Percentiles rank a stretch among this genome's conserved stretches.
These are phyloP conservation scores for Crepidodera aurea DNA, from an alignment of 2,888 invertebrate genomes.

Conservation along the genomic window DNA sequence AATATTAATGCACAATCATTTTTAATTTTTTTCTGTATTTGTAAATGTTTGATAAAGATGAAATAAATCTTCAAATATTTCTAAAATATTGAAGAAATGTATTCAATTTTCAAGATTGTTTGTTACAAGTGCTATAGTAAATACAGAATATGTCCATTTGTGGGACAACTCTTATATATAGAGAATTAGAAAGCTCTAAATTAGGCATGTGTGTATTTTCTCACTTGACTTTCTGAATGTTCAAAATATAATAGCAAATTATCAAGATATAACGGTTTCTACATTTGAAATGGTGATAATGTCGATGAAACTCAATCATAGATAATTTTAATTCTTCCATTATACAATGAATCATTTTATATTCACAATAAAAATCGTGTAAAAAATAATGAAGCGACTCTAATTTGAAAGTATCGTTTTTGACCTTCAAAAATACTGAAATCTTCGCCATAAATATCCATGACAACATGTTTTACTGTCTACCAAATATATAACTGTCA, in stretches of 20 bases:
- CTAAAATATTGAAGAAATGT: too few species aligned
- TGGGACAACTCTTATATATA: too few species aligned
- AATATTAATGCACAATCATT: too few species aligned
- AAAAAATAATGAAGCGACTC: constrained; percentile 12
- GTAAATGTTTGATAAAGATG: too few species aligned
- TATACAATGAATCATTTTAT: constrained; percentile 9
- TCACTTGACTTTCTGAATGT: neutral
- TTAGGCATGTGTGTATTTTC: constrained; percentile 8
- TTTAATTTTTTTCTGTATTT: too few species aligned
- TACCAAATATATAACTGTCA: neutral
- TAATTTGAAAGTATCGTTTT: constrained; percentile 14
- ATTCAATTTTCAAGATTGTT: too few species aligned
- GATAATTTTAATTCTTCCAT: constrained; percentile 5
- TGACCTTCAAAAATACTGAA: constrained; percentile 6
- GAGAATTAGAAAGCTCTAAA: constrained; percentile 10
- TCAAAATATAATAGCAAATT: constrained; percentile 6
- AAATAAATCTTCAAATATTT: too few species aligned
- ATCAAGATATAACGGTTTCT: constrained; percentile 13
- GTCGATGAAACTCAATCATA: constrained; percentile 7
- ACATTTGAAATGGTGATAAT: constrained; percentile 1
- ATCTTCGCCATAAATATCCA: neutral
- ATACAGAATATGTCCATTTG: too few species aligned
- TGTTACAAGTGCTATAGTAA: neutral
- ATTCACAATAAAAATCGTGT: constrained; percentile 11
- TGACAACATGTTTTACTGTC: neutral